Percentiles rank a stretch among this genome's conserved stretches.
phyloP scores from a whole-genome alignment of 2,113 vertebrate species.

The Chascanopsetta lugubris region DNA sequence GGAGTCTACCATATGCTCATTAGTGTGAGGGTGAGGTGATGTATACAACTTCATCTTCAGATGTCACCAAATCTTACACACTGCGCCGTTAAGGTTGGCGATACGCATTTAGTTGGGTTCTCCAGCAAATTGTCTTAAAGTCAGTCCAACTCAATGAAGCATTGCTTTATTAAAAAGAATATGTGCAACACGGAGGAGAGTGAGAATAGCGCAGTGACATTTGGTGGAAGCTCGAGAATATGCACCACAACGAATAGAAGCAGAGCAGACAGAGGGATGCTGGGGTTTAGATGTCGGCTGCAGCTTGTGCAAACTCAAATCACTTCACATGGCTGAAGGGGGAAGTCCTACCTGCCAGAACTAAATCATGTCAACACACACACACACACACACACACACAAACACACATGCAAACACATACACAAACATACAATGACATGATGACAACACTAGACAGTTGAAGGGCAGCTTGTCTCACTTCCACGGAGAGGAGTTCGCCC shows the following conservation, averaged over 20 bases:
- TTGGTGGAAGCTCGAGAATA: constrained; percentile 13
- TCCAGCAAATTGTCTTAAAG: not conserved
- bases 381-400: constrained; percentile 28
- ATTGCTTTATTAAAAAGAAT: constrained; percentile 2
- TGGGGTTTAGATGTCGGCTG: constrained; percentile 69
- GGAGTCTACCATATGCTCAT: too few relatives aligned
- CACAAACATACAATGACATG: constrained; percentile 24
- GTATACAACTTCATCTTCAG: too few relatives aligned
- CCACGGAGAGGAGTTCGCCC: constrained; percentile 6
- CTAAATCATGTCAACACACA: constrained; percentile 38
- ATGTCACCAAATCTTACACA: too few relatives aligned
- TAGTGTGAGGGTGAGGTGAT: too few relatives aligned
- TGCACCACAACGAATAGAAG: constrained; percentile 23
- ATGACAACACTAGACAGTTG: constrained; percentile 36
- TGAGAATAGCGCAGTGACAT: not conserved
- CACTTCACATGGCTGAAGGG: constrained; percentile 65
- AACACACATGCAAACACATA: constrained; percentile 29
- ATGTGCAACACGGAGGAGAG: not conserved
- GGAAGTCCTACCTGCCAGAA: constrained; percentile 41
- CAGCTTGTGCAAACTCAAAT: constrained; percentile 73
- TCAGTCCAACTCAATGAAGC: not conserved
- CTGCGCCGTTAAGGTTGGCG: not conserved
- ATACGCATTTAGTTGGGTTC: not conserved
- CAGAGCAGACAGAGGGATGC: not conserved
- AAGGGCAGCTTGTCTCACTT: constrained; percentile 59